phyloP scores from a whole-genome alignment of 2,113 vertebrate genomes.

The Leptosomus discolor region DNA sequence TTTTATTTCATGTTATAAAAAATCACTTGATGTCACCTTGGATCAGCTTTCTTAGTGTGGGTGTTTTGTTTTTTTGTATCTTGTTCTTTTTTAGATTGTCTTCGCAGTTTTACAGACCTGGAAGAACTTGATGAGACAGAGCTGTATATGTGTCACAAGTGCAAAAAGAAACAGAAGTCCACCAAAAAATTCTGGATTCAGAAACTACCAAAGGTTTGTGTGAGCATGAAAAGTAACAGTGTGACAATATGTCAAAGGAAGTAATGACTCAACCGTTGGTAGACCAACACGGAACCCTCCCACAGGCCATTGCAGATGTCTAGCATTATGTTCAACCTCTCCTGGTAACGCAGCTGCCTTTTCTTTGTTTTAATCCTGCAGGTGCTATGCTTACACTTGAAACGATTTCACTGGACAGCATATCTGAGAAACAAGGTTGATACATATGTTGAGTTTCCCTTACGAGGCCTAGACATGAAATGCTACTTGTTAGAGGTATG shows the following conservation, averaged over 20 bases:
- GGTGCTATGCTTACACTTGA: conserved; percentile 97
- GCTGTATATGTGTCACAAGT: conserved; percentile 96
- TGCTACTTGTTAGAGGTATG: conserved; percentile 92
- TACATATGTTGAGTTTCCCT: conserved; percentile 94
- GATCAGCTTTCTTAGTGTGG: neutral
- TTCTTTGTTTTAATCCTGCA: conserved; percentile 23
- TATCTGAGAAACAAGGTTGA: conserved; percentile 98
- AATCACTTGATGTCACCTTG: too few species aligned
- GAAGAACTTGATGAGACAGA: conserved; percentile 97
- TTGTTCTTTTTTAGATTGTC: conserved; percentile 81
- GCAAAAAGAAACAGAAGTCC: conserved; percentile 96
- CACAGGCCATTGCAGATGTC: neutral
- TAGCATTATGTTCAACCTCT: rapidly evolving
- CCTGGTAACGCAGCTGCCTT: neutral
- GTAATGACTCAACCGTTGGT: rapidly evolving
- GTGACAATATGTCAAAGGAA: neutral
- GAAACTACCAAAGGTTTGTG: conserved; percentile 89
- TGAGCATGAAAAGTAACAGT: neutral
- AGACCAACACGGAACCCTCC: neutral
- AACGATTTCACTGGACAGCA: conserved; percentile 97
- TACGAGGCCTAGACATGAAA: conserved; percentile 92
- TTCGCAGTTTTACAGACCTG: conserved; percentile 96
- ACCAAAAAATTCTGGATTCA: conserved; percentile 99
- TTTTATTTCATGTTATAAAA: neutral
- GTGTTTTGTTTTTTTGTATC: neutral